Evolutionary conservation across 2,113 vertebrate species (phyloP).

Genomic region (Osmerus mordax): DNA sequence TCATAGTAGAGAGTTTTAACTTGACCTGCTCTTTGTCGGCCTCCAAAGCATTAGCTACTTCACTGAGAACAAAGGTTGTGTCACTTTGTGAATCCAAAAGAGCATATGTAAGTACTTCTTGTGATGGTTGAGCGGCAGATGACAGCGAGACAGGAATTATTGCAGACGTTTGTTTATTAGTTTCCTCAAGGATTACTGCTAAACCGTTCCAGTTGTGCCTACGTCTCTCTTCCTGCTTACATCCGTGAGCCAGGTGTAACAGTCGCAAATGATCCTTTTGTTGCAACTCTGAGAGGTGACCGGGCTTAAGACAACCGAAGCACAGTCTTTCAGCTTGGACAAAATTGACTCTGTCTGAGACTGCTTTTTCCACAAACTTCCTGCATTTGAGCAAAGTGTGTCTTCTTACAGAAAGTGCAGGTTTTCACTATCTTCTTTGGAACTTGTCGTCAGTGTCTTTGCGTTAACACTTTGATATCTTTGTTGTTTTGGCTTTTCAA

Average conservation of each 20-base stretch:
- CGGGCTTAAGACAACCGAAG: conserved; percentile 33
- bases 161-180: not conserved
- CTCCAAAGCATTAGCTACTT: conserved; percentile 7
- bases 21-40: not conserved
- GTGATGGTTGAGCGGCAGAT: not conserved
- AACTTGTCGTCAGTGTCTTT: no score
- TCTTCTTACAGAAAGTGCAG: not conserved
- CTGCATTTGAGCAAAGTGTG: conserved; percentile 20
- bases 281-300: conserved; percentile 16
- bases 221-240: no score
- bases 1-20: conserved; percentile 11
- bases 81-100: conserved; percentile 1
- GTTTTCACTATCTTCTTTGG: no score
- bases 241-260: no score
- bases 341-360: conserved; percentile 38
- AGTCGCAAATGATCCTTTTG: not conserved
- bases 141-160: not conserved
- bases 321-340: conserved; percentile 17
- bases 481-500: no score
- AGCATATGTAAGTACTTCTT: not conserved
- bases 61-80: conserved; percentile 7
- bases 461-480: no score
- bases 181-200: not conserved
- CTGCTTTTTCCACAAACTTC: conserved; percentile 29
- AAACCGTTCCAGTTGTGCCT: no score